Base-by-base conservation (phyloP, 2,113 vertebrate species). In the Bufo gargarizans region DNA sequence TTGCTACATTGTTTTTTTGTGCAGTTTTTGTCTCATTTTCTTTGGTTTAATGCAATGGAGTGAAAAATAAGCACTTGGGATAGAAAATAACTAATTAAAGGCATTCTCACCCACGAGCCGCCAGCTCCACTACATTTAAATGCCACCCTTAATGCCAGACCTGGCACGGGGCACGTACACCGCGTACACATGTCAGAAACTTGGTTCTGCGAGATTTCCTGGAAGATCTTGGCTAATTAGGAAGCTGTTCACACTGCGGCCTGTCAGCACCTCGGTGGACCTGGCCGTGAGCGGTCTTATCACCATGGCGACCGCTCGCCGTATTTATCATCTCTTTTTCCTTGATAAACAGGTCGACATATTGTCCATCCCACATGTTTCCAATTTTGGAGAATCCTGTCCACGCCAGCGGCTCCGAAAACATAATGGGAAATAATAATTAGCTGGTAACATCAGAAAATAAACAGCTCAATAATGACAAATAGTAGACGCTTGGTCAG, bases 291-390 rank as follows among this genome's bases (percentile, higher is more conserved):
- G 20, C 8, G 78, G 56, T 61, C 56, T 45, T 33, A 22, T 81
- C 33, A 9, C 56, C 78, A 81, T 45, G 78, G 22, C 56, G 20
- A 83, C 81, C 6, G 81, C 61, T 20, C 9, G 47, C 4, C 22
- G 50, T 71, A 33, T 72, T 84, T 84, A 22, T 8, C 19, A 4
- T 4, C 16, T 58, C 0, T 11, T 10, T 47, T 14, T 49, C 17
- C 53, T 12, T n/a, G 53, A 59, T 58, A 74, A 85, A 74, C 67
- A 74, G 50, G 67, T 33, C 16, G 69, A 47, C 84, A 76, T 58
- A 85, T 76, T 61, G 84, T 59, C 67, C 84, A 59, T 58, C 67
- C 84, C 22, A 76, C 84, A 56, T 19, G 53, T 76, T 85, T 85
- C 84, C 84, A 85, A 55, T 55, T 85, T 47, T 20, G 69, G 55